Base-by-base conservation (phyloP, 2,888 invertebrate species). In the Aquatica leii region DNA sequence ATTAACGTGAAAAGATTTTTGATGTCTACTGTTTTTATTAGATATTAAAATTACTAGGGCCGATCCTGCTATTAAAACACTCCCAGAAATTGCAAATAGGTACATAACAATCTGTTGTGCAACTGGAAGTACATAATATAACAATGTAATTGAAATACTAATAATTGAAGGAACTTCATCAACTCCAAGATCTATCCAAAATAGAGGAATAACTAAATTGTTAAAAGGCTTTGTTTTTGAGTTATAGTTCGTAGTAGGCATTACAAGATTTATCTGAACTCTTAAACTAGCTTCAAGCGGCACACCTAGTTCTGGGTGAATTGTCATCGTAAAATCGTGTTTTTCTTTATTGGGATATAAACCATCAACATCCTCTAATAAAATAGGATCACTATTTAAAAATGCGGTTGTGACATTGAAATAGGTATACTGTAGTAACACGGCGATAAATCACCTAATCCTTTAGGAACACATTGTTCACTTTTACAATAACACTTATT, bases 291-390 rank as follows among this genome's bases (percentile, higher is more conserved):
- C 84, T 18, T 84, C 78, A 61, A 93, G 69, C 0, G 92, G 90
- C 0, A 89, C 83, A 6, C 93, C 93, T 2, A 90, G 70, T 58
- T 84, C 83, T 87, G 92, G 91, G 78, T 93, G 92, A 57, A 94
- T 82, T 70, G 89, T 86, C 31, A 92, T 82, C 52, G 82, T 82
- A 0, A 86, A 82, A 69, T 78, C 83, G 69, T 88, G 88, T 46
- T 82, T 84, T 4, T 85, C 80, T 35, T 79, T 80, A 51, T 87
- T 82, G 0, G 94, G 93, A 0, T 70, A 58, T 51, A 91, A 75
- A 8, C 91, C 91, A 3, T 86, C 85, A 0, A 91, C 83, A 0
- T 83, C 83, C 0, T 86, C 82, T 18, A 86, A 68, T 5, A 90
- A 78, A 37, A 78, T 79, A 0, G 86, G 85, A 77, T 89, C 90